Base-by-base conservation (phyloP, 1,140 invertebrate species). In the Oedothorax gibbosus region DNA sequence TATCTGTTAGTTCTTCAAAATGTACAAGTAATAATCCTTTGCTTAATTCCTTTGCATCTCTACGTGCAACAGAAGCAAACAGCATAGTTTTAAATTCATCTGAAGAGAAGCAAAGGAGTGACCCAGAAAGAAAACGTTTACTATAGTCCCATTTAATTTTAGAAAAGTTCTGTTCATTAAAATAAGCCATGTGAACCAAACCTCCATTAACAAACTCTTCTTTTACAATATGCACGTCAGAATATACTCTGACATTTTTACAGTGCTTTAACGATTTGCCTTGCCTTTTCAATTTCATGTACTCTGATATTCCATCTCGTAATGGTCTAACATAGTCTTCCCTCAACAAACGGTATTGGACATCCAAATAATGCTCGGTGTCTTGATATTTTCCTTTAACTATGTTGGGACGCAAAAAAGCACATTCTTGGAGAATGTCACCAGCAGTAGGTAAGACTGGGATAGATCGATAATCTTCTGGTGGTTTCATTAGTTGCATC, bases 311-410 rank as follows among this genome's bases (percentile, higher is more conserved):
- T 10, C 90, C 90, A 50, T 89, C 86, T 57, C 90, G 68, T 18
- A 91, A 86, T 20, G 91, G 91, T 53, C 88, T 86, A 50, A 91
- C 85, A 21, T 90, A 90, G 86, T 96, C 95, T 90, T 96, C 95
- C 15, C 94, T 89, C 21, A 96, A 89, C 4, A 96, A 89, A 15
- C 94, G 90, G 87, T 95, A 95, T 87, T 96, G 95, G 0, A 94
- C 91, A 87, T 95, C 94, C 14, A 97, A 89, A 88, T 97, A 97
- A 86, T 95, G 92, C 50, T 94, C 91, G 0, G 93, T 90, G 88
- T 92, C 89, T 7, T 0, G 89, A 79, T 79, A 79, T 14, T 18
- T 18, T 3, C 93, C 94, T 53, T 92, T 86, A 0, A 92, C 88
- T 62, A 93, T 92, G 88, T 94, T 94, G 12, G 91, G 89, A 8